These are phyloP conservation scores for Camponotus floridanus DNA, from an alignment of 1,140 invertebrate genomes.

Conservation along the genomic window DNA sequence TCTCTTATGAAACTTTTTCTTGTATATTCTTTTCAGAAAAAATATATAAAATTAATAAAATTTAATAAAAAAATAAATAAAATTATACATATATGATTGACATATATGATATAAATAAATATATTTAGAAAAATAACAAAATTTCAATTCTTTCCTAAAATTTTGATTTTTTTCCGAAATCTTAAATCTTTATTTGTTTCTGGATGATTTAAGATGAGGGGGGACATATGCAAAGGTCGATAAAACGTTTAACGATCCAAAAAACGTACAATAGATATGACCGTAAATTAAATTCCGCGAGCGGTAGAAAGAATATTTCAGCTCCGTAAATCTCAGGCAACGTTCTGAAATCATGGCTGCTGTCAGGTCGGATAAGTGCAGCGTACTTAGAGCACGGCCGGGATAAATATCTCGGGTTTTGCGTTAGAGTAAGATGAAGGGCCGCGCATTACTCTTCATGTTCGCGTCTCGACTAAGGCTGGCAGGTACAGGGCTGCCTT, in stretches of 20 bases:
- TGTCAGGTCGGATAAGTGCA: slow-evolving; percentile 67
- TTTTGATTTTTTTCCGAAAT: not conserved
- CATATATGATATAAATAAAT: not conserved
- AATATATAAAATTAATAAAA: not conserved
- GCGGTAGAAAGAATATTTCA: slow-evolving; percentile 21
- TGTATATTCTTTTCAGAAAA: not conserved
- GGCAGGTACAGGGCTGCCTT: not conserved
- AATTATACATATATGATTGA: no score
- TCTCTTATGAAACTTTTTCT: not conserved
- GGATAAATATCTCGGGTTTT: slow-evolving; percentile 68
- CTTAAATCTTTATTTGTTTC: not conserved
- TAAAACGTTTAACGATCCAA: slow-evolving; percentile 22
- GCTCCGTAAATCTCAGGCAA: slow-evolving; percentile 67
- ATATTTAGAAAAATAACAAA: not conserved
- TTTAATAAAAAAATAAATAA: not conserved
- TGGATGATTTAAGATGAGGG: not conserved
- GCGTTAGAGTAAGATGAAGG: slow-evolving; percentile 58
- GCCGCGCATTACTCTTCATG: slow-evolving; percentile 67
- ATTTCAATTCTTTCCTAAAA: not conserved
- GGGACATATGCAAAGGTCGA: not conserved
- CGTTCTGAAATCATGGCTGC: slow-evolving; percentile 63
- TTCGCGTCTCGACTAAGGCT: slow-evolving; percentile 30
- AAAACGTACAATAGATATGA: slow-evolving; percentile 16
- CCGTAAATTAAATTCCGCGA: slow-evolving; percentile 66
- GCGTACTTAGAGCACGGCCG: slow-evolving; percentile 30